These are phyloP conservation scores for Odontesthes bonariensis DNA, from an alignment of 2,113 vertebrate species.

Conservation along the genomic window DNA sequence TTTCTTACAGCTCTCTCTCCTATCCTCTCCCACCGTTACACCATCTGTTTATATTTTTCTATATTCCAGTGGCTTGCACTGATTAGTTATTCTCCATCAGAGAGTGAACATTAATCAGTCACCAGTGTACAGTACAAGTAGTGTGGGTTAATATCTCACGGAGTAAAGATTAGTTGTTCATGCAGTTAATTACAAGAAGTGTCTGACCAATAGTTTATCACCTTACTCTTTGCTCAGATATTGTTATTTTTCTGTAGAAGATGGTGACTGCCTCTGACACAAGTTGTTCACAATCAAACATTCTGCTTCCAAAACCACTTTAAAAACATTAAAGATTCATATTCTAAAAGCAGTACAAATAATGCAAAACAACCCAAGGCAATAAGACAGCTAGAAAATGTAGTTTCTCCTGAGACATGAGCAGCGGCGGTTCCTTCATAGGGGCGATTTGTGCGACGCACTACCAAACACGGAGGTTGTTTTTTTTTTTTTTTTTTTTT, in stretches of 20 bases:
- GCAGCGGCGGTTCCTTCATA: too few species aligned
- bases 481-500: too few species aligned
- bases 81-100: constrained; percentile 13
- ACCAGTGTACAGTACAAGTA: not conserved
- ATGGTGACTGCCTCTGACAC: not conserved
- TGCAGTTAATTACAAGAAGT: constrained; percentile 1
- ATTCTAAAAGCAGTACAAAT: too few species aligned
- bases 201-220: not conserved
- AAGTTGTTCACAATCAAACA: too few species aligned
- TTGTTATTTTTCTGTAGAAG: not conserved
- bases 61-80: not conserved
- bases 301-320: too few species aligned
- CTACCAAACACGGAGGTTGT: too few species aligned
- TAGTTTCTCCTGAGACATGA: too few species aligned
- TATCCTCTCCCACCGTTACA: not conserved
- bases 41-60: constrained; percentile 21
- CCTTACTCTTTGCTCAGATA: not conserved
- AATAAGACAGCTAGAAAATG: too few species aligned
- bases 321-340: too few species aligned
- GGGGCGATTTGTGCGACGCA: too few species aligned
- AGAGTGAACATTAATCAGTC: constrained; percentile 23
- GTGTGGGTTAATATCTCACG: constrained; percentile 1
- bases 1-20: not conserved
- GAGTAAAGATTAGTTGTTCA: not conserved
- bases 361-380: too few species aligned